Conservation (phyloP, 1,140 invertebrate species). For the honey bee (Apis mellifera) region Amel_HAv3.1 CM009932.2:3709001-3709500, state of each 20-base stretch:
- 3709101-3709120: constrained; percentile 70
- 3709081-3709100: constrained; percentile 75
- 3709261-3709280: neutral
- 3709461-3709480: constrained; percentile 6
- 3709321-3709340: constrained; percentile 15
- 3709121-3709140: constrained; percentile 47
- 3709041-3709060: constrained; percentile 45
- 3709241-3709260: constrained; percentile 28
- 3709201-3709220: constrained; percentile 31
- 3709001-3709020: constrained; percentile 55
- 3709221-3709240: constrained; percentile 34
- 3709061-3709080: constrained; percentile 67
- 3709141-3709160: constrained; percentile 56
- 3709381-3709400: neutral
- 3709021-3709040: constrained; percentile 45
- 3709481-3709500: constrained; percentile 30
- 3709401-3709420: constrained; percentile 13
- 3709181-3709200: neutral
- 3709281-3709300: neutral
- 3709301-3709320: neutral
- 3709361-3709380: constrained; percentile 7
- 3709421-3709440: neutral
- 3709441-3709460: neutral
- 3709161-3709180: neutral
- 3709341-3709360: constrained; percentile 49